phyloP scores from a whole-genome alignment of 2,888 invertebrate species.

The Spodoptera picta region DNA sequence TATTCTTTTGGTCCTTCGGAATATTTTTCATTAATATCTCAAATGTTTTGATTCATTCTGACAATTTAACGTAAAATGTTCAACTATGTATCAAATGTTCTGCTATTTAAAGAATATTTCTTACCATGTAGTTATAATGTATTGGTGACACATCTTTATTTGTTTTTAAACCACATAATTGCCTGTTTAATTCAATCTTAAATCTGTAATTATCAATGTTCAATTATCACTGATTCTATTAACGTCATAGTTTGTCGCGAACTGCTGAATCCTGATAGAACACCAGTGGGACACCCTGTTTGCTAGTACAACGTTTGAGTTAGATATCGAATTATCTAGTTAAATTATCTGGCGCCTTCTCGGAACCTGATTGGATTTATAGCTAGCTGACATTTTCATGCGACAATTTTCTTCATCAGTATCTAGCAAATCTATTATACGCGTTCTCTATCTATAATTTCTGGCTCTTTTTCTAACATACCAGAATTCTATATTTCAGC shows the following conservation, averaged over 20 bases:
- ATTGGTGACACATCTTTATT: too few relatives aligned
- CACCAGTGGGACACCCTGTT: neutral
- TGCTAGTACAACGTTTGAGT: neutral
- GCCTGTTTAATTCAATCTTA: too few relatives aligned
- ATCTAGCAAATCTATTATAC: too few relatives aligned
- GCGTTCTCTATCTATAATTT: too few relatives aligned
- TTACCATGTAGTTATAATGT: too few relatives aligned
- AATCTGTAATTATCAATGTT: too few relatives aligned
- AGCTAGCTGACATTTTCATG: neutral
- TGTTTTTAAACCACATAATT: too few relatives aligned
- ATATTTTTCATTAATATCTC: neutral
- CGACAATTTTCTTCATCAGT: neutral
- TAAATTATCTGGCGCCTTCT: neutral
- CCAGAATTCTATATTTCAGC: too few relatives aligned
- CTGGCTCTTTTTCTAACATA: too few relatives aligned
- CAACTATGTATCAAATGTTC: too few relatives aligned
- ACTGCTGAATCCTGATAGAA: constrained; percentile 7
- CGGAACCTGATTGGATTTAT: neutral
- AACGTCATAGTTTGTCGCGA: neutral
- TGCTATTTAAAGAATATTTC: too few relatives aligned
- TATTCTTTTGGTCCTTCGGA: constrained; percentile 6
- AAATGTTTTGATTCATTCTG: neutral
- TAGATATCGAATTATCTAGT: neutral
- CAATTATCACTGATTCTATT: neutral
- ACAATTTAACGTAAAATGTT: too few relatives aligned